Base-by-base conservation (phyloP, 2,797 vertebrate species). In the Anisognathus igniventris region DNA sequence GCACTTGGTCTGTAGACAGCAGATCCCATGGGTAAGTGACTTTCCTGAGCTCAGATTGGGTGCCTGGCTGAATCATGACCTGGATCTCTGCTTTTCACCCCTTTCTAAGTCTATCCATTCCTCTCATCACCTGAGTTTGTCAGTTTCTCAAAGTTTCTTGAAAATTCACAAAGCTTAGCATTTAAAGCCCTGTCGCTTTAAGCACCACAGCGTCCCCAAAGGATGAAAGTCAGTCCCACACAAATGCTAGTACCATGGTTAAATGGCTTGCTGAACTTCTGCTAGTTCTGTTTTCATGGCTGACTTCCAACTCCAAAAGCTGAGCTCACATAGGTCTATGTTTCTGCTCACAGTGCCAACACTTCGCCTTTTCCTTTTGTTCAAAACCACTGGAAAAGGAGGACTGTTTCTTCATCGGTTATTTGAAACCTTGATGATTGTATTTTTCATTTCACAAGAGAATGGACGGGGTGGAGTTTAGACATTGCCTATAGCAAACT, bases 391-490 rank as follows among this genome's bases (percentile, higher is more conserved):
- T 94, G 54, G 35, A 87, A 91, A 88, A 94, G 42, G 39, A 77
- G 3, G 19, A 47, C 48, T 90, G 33, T 93, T 95, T 90, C 89
- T 92, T 90, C 85, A 88, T 71, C 14, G 0, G 73, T 88, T 91
- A 90, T 67, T 93, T 93, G 64, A 96, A 95, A 88, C 58, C 62
- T 81, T 64, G 15, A 37, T 50, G 68, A 86, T 67, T 84, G 50
- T 74, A 72, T 66, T 93, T 95, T 95, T 90, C 64, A 91, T 96
- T 95, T 90, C 91, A 95, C 70, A 78, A 88, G 82, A 95, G 88
- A 82, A 86, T 45, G 64, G 56, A 86, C 31, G 27, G 76, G 62
- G 89, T 73, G 88, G 87, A 75, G 70, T 86, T 91, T 42, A 92
- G 77, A 47, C 71, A 75, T 72, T 76, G 85, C 76, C 82, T 94